Conservation (phyloP, 2,888 invertebrate genomes). For the Pyrocoelia pectoralis region DNA sequence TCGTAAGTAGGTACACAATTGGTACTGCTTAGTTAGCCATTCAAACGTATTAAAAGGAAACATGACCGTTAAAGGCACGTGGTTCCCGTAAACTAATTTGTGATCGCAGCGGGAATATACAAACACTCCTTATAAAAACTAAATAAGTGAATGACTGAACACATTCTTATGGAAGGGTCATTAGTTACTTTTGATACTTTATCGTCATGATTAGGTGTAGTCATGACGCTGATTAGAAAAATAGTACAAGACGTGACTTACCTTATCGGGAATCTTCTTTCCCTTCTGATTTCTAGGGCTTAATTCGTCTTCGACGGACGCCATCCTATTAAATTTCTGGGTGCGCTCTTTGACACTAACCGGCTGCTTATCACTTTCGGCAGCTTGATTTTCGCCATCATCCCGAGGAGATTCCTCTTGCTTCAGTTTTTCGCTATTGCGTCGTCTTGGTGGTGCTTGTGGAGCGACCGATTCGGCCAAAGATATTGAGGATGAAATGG, state of each 20-base stretch:
- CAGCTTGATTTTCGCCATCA: conserved; percentile 35
- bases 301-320: conserved; percentile 77
- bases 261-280: conserved; percentile 60
- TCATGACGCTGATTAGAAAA: conserved; percentile 57
- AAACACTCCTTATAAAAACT: conserved; percentile 66
- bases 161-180: conserved; percentile 62
- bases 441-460: conserved; percentile 65
- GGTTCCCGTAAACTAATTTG: conserved; percentile 65
- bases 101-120: conserved; percentile 69
- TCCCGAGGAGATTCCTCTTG: neutral
- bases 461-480: conserved; percentile 53
- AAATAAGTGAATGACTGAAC: conserved; percentile 69
- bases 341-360: conserved; percentile 93
- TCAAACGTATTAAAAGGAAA: conserved; percentile 25
- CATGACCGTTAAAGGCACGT: conserved; percentile 32
- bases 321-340: conserved; percentile 91
- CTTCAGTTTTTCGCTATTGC: conserved; percentile 62
- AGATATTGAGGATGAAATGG: conserved; percentile 35
- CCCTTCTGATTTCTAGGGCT: conserved; percentile 62
- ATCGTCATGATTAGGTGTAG: conserved; percentile 58
- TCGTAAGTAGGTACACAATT: conserved; percentile 52
- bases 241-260: conserved; percentile 36
- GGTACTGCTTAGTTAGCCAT: conserved; percentile 37
- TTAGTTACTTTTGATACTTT: conserved; percentile 60
- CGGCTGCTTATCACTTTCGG: conserved; percentile 64